These are phyloP conservation scores for Hippocampus comes DNA, from an alignment of 2,113 vertebrate species.

Conservation along the genomic window DNA sequence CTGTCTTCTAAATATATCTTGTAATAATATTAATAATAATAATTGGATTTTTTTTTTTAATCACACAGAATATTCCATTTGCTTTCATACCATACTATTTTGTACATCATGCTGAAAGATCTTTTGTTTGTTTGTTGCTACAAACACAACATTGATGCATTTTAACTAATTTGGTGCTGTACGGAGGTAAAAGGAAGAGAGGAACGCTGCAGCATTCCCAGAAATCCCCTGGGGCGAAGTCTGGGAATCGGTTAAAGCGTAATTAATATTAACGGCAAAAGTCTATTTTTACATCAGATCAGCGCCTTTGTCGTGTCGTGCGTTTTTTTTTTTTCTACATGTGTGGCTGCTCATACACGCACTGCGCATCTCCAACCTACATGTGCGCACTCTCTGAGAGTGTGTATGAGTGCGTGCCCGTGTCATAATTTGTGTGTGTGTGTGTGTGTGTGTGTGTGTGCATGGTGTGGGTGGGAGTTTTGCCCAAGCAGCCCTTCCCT, in stretches of 20 bases:
- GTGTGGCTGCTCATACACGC: not conserved
- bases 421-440: not conserved
- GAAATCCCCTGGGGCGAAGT: not conserved
- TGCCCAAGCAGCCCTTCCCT: conserved; percentile 29
- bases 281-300: conserved; percentile 1
- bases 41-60: not conserved
- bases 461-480: conserved; percentile 9
- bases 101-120: not conserved
- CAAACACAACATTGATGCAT: not conserved
- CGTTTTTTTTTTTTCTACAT: not conserved
- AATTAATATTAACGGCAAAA: conserved; percentile 8
- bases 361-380: not conserved
- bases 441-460: not conserved
- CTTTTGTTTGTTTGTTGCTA: not conserved
- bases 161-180: not conserved
- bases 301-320: not conserved
- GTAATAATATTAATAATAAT: not conserved
- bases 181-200: not conserved
- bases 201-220: not conserved
- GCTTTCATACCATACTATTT: not conserved
- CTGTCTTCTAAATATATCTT: not conserved
- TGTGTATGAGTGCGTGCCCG: not conserved
- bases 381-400: not conserved
- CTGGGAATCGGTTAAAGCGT: not conserved
- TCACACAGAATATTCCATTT: not conserved